Base-by-base conservation (phyloP, 2,888 invertebrate genomes). In the Drosophila incognita region DNA sequence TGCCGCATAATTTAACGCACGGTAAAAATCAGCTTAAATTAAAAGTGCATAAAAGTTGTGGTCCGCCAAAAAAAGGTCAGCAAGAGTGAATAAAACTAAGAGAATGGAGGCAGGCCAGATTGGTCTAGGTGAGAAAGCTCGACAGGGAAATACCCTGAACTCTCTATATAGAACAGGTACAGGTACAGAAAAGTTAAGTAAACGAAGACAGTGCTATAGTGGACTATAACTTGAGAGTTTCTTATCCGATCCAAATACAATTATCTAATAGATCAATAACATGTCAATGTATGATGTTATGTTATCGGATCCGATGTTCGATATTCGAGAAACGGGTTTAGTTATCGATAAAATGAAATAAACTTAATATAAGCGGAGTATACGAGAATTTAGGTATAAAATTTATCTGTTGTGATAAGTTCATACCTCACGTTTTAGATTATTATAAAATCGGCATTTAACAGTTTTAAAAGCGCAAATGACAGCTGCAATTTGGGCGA, bases 1-100 rank as follows among this genome's bases (percentile, higher is more conserved):
- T 10, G 61, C 54, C 59, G 76, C 58, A 76, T 76, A 79, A 74
- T 65, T 76, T 79, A 69, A 63, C 65, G 65, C 36, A 48, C 33
- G 38, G n/a, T 21, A 29, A 64, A 74, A 74, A 33, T 57, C 49
- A 21, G 61, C 36, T 42, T 42, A 59, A 38, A 79, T 74, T 76
- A 48, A 65, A 59, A 42, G 53, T 58, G 31, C 58, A 64, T 29
- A 29, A n/a, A 27, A 21, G 29, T 56, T 36, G 7, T 66, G 35
- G 35, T 5, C 21, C 21, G 27, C 10, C 15, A 7, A n/a, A 36
- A 36, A n/a, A 24, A 27, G n/a, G 27, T 29, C 38, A 29, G 38
- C n/a, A 29, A 24, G 4, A 36, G 15, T 3, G 18, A 8, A 15
- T 27, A 18, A 18, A 27, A 18, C 6, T 27, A 49, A 10, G 18